Percentiles rank a stretch among this genome's conserved stretches.
phyloP scores from a whole-genome alignment of 2,113 vertebrate genomes.

The Malaclemys terrapin region DNA sequence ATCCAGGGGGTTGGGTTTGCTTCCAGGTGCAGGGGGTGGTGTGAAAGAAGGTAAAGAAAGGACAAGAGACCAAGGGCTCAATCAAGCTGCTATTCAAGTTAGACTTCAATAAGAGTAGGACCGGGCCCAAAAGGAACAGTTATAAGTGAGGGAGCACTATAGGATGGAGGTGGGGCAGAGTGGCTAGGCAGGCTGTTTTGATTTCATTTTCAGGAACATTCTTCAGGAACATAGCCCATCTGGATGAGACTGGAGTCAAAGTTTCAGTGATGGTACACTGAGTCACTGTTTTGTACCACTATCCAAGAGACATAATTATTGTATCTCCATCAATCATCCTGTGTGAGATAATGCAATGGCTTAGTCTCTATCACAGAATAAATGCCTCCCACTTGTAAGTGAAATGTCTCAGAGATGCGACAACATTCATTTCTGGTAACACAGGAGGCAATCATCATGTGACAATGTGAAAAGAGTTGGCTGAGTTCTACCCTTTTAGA shows the following conservation, averaged over 20 bases:
- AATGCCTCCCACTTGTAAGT: constrained; percentile 26
- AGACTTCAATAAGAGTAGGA: not conserved
- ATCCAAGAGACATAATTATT: constrained; percentile 53
- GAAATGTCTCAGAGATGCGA: constrained; percentile 23
- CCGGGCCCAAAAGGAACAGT: not conserved
- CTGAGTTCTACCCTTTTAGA: not conserved
- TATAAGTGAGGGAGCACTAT: not conserved
- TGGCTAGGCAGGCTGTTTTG: not conserved
- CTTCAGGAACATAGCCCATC: too few relatives aligned
- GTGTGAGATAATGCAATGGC: constrained; percentile 38
- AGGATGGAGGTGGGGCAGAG: not conserved
- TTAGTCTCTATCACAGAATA: constrained; percentile 46
- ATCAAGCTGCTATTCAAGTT: not conserved
- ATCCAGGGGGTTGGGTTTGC: not conserved
- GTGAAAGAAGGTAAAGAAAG: not conserved
- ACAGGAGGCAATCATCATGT: not conserved
- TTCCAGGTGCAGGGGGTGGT: not conserved
- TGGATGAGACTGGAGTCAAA: not conserved
- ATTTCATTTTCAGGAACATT: not conserved
- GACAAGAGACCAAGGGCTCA: too few relatives aligned
- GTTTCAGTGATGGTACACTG: not conserved
- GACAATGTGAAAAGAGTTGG: not conserved
- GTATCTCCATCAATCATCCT: constrained; percentile 60
- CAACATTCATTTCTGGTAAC: constrained; percentile 29
- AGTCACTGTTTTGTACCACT: constrained; percentile 55